Evolutionary conservation across 2,113 vertebrate genomes (phyloP).

Genomic region (Bufo bufo): DNA sequence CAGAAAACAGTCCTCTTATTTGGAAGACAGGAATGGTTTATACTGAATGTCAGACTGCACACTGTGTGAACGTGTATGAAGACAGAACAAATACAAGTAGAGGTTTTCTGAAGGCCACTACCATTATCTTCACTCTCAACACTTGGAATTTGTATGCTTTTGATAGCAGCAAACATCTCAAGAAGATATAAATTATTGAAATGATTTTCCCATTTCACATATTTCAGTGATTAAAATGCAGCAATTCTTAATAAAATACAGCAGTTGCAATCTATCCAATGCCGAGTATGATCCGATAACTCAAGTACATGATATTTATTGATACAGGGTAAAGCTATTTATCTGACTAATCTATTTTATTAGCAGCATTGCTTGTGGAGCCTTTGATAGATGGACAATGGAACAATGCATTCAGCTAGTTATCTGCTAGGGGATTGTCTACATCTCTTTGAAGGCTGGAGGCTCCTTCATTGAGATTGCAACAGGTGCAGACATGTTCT

Average conservation of each 20-base stretch:
- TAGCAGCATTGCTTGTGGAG: not conserved
- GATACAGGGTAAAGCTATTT: not conserved
- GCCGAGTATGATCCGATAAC: not conserved
- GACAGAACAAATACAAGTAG: not conserved
- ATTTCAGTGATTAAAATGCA: not conserved
- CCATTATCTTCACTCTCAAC: not conserved
- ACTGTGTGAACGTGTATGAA: no score
- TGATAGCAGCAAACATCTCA: not conserved
- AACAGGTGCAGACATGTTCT: not conserved
- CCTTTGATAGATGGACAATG: not conserved
- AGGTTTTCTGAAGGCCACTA: not conserved
- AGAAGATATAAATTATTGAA: not conserved
- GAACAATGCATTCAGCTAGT: not conserved
- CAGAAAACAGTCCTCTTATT: no score
- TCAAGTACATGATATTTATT: conserved; percentile 7
- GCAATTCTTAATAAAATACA: not conserved
- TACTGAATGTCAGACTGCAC: no score
- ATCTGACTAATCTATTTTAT: conserved; percentile 8
- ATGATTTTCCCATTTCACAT: not conserved
- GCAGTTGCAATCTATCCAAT: not conserved
- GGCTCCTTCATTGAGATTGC: not conserved
- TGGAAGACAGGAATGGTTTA: no score
- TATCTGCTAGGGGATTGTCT: not conserved
- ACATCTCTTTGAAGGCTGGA: not conserved
- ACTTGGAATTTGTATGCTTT: not conserved